Evolutionary conservation across 2,797 vertebrate genomes (phyloP).

Genomic region (Spheniscus humboldti): DNA sequence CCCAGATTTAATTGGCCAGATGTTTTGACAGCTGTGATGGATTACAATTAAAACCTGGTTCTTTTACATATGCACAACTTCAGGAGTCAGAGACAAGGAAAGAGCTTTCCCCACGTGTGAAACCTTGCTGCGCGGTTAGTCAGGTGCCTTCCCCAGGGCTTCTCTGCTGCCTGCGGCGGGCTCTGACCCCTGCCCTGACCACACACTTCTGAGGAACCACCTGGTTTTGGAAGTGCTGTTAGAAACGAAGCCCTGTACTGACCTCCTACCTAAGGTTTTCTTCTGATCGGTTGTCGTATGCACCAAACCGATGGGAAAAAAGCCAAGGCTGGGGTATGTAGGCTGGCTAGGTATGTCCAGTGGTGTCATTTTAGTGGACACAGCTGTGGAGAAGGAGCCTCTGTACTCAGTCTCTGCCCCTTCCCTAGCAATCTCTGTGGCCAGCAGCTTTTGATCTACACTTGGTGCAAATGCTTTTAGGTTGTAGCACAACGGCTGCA

Average conservation of each 20-base stretch:
- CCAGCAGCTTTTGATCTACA: neutral
- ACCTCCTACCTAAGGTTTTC: neutral
- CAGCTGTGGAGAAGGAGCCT: neutral
- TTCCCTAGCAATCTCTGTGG: neutral
- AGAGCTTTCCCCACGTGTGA: neutral
- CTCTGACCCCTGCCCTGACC: neutral
- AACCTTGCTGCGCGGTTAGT: neutral
- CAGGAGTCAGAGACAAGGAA: neutral
- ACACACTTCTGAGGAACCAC: fast-evolving
- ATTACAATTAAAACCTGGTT: neutral
- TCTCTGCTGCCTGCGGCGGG: fast-evolving
- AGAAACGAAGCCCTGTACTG: neutral
- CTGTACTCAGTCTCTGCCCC: neutral
- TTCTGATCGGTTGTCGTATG: neutral
- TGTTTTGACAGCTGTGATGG: neutral
- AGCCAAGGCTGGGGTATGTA: neutral
- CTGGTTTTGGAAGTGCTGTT: neutral
- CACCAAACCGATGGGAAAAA: neutral
- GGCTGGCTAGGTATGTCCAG: neutral
- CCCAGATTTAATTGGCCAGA: neutral
- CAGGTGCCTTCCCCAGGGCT: neutral
- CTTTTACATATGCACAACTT: neutral
- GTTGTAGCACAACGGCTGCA: neutral
- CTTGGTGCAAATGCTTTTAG: neutral
- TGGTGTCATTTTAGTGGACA: neutral